Conservation (phyloP, 2,113 vertebrate species). For the Aphyosemion australe region DNA sequence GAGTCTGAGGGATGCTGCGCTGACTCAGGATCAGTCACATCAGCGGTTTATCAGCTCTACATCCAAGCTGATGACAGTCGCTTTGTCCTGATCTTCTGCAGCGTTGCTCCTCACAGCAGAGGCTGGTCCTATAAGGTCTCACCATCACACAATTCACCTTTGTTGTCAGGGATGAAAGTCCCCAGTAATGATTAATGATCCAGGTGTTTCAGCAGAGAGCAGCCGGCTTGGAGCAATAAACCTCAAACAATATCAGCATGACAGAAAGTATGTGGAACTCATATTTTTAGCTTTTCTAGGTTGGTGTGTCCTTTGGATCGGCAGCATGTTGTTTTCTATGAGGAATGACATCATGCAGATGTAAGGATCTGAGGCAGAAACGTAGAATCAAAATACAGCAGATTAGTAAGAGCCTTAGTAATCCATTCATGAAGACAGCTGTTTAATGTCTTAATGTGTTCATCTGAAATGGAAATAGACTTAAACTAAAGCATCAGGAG, state of each 20-base stretch:
- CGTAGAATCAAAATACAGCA: not conserved
- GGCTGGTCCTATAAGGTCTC: not conserved
- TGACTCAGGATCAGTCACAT: too few species aligned
- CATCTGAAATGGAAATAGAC: not conserved
- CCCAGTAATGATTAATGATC: conserved; percentile 9
- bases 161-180: conserved; percentile 3
- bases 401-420: too few species aligned
- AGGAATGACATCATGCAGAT: too few species aligned
- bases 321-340: not conserved
- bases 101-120: not conserved
- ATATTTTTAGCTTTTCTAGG: not conserved
- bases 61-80: too few species aligned
- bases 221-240: not conserved
- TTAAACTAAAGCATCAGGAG: too few species aligned
- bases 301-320: not conserved
- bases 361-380: too few species aligned
- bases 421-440: not conserved
- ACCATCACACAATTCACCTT: not conserved
- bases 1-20: too few species aligned
- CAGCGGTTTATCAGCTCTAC: too few species aligned
- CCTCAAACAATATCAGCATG: not conserved
- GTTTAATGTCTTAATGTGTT: not conserved
- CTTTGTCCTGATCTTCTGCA: not conserved
- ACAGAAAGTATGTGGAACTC: not conserved
- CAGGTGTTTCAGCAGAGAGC: not conserved